These are phyloP conservation scores for Drosophila ogumai DNA, from an alignment of 1,140 invertebrate species.

Conservation along the genomic window DNA sequence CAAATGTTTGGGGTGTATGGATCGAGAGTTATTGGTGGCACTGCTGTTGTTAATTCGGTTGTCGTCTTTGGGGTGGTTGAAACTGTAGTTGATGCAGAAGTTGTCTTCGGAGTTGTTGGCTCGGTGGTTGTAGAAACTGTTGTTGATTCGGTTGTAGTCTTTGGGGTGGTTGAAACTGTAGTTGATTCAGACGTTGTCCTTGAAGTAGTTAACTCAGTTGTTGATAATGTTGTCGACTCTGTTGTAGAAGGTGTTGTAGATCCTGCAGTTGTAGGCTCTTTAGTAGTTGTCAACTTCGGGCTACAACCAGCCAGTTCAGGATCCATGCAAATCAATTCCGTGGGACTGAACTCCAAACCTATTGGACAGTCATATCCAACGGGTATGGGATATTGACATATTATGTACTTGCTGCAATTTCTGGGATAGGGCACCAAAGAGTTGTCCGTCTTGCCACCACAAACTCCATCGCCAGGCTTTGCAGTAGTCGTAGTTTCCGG, in stretches of 20 bases:
- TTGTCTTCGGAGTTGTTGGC: background rate
- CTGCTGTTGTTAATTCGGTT: background rate
- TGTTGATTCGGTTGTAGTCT: background rate
- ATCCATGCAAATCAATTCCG: constrained; percentile 56
- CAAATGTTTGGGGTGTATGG: constrained; percentile 42
- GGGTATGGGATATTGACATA: constrained; percentile 62
- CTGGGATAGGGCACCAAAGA: constrained; percentile 63
- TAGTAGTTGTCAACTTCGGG: constrained; percentile 14
- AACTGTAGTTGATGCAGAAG: constrained; percentile 1
- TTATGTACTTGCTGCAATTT: constrained; percentile 71
- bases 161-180: background rate
- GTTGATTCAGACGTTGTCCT: constrained; percentile 9
- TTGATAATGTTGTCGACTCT: background rate
- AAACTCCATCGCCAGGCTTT: constrained; percentile 53
- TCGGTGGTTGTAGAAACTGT: background rate
- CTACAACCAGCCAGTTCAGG: constrained; percentile 63
- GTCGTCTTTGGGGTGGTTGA: constrained; percentile 4
- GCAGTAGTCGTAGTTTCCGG: constrained; percentile 24
- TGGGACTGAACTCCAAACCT: constrained; percentile 67
- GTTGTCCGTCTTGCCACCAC: constrained; percentile 39
- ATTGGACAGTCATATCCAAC: constrained; percentile 63
- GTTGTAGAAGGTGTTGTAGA: constrained; percentile 2
- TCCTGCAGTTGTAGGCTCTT: constrained; percentile 5
- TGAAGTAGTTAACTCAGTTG: constrained; percentile 1
- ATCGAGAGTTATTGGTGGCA: constrained; percentile 19